A percentile compares a stretch with the other conserved stretches of the same genome.
These are phyloP conservation scores for Pitta sordida DNA, from an alignment of 2,113 vertebrate species.

Conservation along the genomic window DNA sequence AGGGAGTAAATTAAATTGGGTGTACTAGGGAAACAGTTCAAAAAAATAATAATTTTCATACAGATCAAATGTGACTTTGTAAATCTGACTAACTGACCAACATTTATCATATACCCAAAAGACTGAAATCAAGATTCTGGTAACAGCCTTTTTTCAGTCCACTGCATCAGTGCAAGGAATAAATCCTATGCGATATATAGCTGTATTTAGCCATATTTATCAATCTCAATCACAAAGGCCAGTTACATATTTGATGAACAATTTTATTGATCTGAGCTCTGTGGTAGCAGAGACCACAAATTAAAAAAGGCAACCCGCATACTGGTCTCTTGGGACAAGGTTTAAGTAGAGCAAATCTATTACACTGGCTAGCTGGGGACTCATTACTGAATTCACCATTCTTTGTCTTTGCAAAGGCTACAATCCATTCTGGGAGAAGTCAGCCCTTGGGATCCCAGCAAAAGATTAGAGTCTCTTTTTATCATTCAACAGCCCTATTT, in stretches of 20 bases:
- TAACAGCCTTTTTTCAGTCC: not conserved
- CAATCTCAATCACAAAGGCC: not conserved
- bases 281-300: not conserved
- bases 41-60: not conserved
- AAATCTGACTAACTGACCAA: not conserved
- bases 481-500: not conserved
- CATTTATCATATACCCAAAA: not conserved
- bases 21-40: not conserved
- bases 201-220: not conserved
- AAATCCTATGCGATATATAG: not conserved
- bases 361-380: not conserved
- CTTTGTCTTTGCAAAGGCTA: constrained; percentile 17
- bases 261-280: not conserved
- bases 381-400: not conserved
- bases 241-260: not conserved
- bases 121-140: not conserved
- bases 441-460: not conserved
- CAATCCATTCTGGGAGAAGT: not conserved
- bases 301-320: not conserved
- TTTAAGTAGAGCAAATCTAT: not conserved
- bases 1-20: not conserved
- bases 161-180: not conserved
- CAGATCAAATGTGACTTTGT: not conserved
- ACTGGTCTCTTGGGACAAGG: not conserved
- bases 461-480: not conserved